Percentiles rank a stretch among this genome's conserved stretches.
phyloP scores from a whole-genome alignment of 2,113 vertebrate genomes.

The Pygoscelis antarcticus region DNA sequence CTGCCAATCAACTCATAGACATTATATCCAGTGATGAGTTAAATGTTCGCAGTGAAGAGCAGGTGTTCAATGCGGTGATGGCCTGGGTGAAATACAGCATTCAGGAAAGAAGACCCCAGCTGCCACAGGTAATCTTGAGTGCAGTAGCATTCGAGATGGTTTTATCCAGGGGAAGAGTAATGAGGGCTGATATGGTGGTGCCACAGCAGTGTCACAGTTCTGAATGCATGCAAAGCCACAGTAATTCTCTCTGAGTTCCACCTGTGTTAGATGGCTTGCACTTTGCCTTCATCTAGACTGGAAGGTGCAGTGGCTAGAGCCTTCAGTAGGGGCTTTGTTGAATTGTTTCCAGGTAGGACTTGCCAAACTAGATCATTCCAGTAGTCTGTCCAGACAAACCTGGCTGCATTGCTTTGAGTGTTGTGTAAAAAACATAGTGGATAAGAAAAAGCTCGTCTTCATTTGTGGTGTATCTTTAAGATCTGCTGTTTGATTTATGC shows the following conservation, averaged over 20 bases:
- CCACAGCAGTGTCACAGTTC: not conserved
- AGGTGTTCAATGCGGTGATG: constrained; percentile 98
- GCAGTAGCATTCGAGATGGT: not conserved
- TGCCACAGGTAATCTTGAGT: constrained; percentile 86
- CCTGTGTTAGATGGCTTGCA: not conserved
- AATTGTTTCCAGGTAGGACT: not conserved
- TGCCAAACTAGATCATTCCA: not conserved
- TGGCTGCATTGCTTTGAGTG: not conserved
- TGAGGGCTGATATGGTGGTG: not conserved
- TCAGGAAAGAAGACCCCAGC: constrained; percentile 92
- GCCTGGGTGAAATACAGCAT: constrained; percentile 99
- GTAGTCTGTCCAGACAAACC: not conserved
- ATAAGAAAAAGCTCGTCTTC: not conserved
- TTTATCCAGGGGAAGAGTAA: not conserved
- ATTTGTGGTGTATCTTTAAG: not conserved
- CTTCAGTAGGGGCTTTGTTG: not conserved
- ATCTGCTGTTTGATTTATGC: constrained; percentile 31
- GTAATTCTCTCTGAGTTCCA: not conserved
- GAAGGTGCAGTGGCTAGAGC: not conserved
- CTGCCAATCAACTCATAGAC: constrained; percentile 97
- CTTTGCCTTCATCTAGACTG: not conserved
- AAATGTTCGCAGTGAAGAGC: constrained; percentile 97
- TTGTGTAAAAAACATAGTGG: not conserved
- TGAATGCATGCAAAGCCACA: not conserved
- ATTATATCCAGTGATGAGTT: constrained; percentile 98